These are phyloP conservation scores for Eustalomyia histrio DNA, from an alignment of 2,888 invertebrate species.

Conservation along the genomic window DNA sequence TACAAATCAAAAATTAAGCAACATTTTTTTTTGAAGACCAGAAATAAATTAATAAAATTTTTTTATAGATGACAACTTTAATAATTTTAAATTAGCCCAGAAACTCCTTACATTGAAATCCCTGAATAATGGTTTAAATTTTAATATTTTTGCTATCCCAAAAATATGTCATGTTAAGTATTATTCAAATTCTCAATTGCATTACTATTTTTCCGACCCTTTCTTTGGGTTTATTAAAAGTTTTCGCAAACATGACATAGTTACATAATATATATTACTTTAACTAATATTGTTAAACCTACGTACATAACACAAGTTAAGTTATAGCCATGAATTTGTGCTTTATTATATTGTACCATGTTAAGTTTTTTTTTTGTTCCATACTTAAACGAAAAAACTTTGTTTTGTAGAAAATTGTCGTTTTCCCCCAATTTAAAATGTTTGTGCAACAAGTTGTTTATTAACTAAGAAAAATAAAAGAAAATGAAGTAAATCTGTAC, in stretches of 20 bases:
- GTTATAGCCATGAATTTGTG: neutral
- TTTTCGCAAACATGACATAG: neutral
- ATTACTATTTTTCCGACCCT: neutral
- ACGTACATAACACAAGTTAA: neutral
- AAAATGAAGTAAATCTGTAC: constrained; percentile 4
- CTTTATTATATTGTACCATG: neutral
- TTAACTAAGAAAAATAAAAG: neutral
- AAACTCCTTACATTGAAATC: too few relatives aligned
- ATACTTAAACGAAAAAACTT: too few relatives aligned
- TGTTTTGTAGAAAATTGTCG: neutral
- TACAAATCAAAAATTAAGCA: too few relatives aligned
- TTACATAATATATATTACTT: constrained; percentile 7
- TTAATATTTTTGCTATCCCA: too few relatives aligned
- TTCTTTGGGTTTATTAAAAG: neutral
- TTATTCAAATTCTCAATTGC: too few relatives aligned
- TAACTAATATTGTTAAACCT: constrained; percentile 12
- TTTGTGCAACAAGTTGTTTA: constrained; percentile 34
- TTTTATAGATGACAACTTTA: too few relatives aligned
- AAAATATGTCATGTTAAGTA: too few relatives aligned
- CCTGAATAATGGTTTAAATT: too few relatives aligned
- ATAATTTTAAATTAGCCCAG: too few relatives aligned
- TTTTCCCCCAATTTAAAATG: neutral
- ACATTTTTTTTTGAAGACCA: too few relatives aligned
- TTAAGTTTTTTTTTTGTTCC: too few relatives aligned
- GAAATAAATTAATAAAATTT: too few relatives aligned